These are phyloP conservation scores for Drosophila recens DNA, from an alignment of 2,888 invertebrate species.

Conservation along the genomic window DNA sequence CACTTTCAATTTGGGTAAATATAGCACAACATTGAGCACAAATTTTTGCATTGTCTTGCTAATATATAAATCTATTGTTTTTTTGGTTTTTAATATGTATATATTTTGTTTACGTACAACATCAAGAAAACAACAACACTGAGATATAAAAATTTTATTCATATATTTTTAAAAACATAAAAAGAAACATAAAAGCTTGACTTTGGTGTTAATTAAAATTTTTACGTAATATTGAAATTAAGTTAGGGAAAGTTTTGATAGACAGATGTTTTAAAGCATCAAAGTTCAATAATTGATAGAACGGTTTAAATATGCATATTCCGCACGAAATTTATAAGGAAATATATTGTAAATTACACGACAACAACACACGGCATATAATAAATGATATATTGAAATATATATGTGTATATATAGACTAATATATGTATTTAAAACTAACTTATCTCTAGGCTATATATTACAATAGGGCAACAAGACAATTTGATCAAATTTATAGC, in stretches of 20 bases:
- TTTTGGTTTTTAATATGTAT: conserved; percentile 28
- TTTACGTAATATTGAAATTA: conserved; percentile 8
- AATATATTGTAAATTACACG: conserved; percentile 36
- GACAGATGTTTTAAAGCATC: conserved; percentile 49
- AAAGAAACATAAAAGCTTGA: conserved; percentile 24
- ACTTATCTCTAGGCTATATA: conserved; percentile 13
- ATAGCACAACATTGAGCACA: conserved; percentile 63
- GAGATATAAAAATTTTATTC: conserved; percentile 72
- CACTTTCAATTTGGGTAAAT: conserved; percentile 41
- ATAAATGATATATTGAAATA: conserved; percentile 16
- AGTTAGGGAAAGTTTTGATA: conserved; percentile 20
- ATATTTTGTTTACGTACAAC: conserved; percentile 74
- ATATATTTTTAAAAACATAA: conserved; percentile 26
- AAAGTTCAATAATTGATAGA: conserved; percentile 39
- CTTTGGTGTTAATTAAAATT: conserved; percentile 36
- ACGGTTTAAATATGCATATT: conserved; percentile 12
- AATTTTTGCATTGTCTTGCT: conserved; percentile 33
- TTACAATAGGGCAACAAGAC: not conserved
- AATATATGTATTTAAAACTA: conserved; percentile 11
- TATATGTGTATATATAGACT: not conserved
- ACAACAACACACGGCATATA: conserved; percentile 51
- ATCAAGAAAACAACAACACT: conserved; percentile 82
- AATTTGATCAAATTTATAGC: conserved; percentile 19
- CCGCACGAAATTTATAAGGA: conserved; percentile 37
- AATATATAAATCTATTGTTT: conserved; percentile 35